phyloP scores from a whole-genome alignment of 2,797 vertebrate genomes.

The Varecia variegata region DNA sequence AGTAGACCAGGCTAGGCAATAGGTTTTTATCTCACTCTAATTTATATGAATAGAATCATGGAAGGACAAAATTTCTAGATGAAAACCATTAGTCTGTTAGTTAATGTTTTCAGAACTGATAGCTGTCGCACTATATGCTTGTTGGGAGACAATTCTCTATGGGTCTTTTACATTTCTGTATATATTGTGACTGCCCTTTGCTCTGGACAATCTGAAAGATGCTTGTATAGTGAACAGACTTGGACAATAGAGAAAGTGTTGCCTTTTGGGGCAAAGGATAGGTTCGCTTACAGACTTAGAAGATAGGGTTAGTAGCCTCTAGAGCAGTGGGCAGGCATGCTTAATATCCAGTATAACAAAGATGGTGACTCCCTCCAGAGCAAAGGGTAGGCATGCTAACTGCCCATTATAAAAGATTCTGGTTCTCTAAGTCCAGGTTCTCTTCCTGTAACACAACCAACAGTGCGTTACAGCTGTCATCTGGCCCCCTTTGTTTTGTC shows the following conservation, averaged over 20 bases:
- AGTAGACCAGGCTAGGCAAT: not conserved
- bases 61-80: not conserved
- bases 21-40: conserved; percentile 1
- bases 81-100: not conserved
- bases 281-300: not conserved
- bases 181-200: not conserved
- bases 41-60: not conserved
- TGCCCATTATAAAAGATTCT: not conserved
- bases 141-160: not conserved
- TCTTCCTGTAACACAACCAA: not conserved
- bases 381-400: not conserved
- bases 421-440: not conserved
- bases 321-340: no score
- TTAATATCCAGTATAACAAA: not conserved
- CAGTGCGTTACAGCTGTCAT: not conserved
- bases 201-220: not conserved
- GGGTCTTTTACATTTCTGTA: not conserved
- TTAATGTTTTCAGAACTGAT: not conserved
- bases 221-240: not conserved
- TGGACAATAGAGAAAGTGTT: not conserved
- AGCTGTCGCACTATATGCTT: not conserved
- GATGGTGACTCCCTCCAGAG: not conserved
- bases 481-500: not conserved
- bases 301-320: not conserved
- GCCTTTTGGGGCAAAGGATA: not conserved